Percentiles rank a stretch among this genome's conserved stretches.
phyloP scores from a whole-genome alignment of 2,797 vertebrate genomes.

The Arrhamphus sclerolepis region DNA sequence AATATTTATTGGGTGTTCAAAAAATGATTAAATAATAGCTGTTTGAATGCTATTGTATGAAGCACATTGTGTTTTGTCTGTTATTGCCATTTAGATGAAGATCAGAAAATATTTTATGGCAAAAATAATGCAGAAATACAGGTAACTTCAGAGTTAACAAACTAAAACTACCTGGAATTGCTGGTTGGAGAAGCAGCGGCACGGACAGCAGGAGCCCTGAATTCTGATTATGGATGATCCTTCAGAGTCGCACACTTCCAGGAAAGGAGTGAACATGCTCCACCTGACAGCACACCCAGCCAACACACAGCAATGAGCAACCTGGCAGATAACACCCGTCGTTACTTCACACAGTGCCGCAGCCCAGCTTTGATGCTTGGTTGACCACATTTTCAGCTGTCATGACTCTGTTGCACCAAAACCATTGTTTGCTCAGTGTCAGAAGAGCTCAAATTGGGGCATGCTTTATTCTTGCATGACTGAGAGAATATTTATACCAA shows the following conservation, averaged over 20 bases:
- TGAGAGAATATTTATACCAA: conserved; percentile 67
- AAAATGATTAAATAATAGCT: no score
- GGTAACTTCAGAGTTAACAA: background rate
- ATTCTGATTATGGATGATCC: conserved; percentile 58
- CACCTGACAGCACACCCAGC: conserved; percentile 63
- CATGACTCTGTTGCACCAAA: conserved; percentile 63
- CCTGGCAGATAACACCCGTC: conserved; percentile 27
- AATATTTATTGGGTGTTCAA: no score
- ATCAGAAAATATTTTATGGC: no score
- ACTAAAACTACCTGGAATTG: conserved; percentile 75
- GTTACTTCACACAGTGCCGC: conserved; percentile 38
- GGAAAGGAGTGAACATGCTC: conserved; percentile 80
- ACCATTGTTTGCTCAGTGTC: conserved; percentile 53
- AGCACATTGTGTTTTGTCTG: no score
- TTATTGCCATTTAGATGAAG: no score
- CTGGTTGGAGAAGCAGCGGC: conserved; percentile 78
- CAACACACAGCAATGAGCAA: conserved; percentile 22
- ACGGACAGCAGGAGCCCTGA: conserved; percentile 75
- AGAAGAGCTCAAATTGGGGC: conserved; percentile 56
- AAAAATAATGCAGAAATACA: no score
- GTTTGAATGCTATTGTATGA: no score
- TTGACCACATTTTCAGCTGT: conserved; percentile 69
- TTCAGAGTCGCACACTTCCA: conserved; percentile 65
- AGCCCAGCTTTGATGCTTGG: conserved; percentile 57
- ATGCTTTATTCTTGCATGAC: conserved; percentile 61